Conservation (phyloP, 2,888 invertebrate species). For the Melitaea athalia region DNA sequence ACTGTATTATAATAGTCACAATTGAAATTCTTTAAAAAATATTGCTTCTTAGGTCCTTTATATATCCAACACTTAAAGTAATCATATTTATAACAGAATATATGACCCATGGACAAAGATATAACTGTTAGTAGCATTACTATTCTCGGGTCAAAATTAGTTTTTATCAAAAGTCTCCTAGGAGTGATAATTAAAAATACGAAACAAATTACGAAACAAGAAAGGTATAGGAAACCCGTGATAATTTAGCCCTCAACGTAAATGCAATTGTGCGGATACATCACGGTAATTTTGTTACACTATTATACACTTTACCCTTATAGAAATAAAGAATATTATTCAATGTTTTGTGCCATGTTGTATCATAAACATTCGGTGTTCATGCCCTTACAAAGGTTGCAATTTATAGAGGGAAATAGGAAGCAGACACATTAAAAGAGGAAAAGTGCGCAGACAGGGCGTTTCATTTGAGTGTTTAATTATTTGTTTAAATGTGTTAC, state of each 20-base stretch:
- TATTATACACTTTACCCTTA: not conserved
- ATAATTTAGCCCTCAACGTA: constrained; percentile 11
- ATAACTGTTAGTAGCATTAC: too few species aligned
- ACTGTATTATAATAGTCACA: not conserved
- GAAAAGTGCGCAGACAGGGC: constrained; percentile 32
- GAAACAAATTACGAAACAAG: not conserved
- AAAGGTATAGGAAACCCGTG: constrained; percentile 7
- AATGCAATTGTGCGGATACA: constrained; percentile 12
- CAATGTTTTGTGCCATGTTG: not conserved
- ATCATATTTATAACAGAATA: too few species aligned
- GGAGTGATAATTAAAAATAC: not conserved
- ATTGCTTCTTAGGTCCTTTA: not conserved
- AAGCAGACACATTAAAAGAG: constrained; percentile 36
- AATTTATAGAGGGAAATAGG: constrained; percentile 40
- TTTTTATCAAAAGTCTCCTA: too few species aligned
- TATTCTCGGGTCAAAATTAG: too few species aligned
- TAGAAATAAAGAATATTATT: not conserved
- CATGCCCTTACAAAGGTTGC: constrained; percentile 43
- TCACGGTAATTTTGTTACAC: not conserved
- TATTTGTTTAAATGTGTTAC: constrained; percentile 22
- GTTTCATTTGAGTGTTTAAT: constrained; percentile 42
- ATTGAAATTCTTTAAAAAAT: not conserved
- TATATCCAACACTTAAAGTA: too few species aligned
- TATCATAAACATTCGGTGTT: constrained; percentile 41
- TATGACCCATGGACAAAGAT: too few species aligned